phyloP scores from a whole-genome alignment of 1,140 invertebrate species.

The Aphaenogaster ashmeadi region DNA sequence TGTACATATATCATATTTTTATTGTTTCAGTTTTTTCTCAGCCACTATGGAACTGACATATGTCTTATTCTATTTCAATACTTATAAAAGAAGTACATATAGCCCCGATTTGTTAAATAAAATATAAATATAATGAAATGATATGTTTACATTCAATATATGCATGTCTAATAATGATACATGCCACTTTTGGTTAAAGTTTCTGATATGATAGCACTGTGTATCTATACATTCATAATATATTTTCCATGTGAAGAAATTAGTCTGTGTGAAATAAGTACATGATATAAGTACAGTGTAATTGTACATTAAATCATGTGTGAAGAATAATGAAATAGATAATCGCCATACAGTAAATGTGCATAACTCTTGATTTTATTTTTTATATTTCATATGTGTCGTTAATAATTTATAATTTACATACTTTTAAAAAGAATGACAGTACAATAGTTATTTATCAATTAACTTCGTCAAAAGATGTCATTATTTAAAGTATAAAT shows the following conservation, averaged over 20 bases:
- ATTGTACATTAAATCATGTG: slow-evolving; percentile 1
- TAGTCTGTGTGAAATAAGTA: slow-evolving; percentile 15
- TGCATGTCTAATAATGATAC: slow-evolving; percentile 29
- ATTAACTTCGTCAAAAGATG: slow-evolving; percentile 9
- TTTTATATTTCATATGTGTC: slow-evolving; percentile 9
- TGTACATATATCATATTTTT: slow-evolving; percentile 75
- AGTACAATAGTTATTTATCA: slow-evolving; percentile 18
- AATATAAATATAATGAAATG: slow-evolving; percentile 58
- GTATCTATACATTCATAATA: slow-evolving; percentile 1
- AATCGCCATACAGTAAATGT: neutral
- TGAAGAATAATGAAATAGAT: neutral
- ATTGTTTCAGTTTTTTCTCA: slow-evolving; percentile 65
- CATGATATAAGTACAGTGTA: neutral
- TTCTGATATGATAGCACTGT: neutral
- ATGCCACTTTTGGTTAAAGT: slow-evolving; percentile 25
- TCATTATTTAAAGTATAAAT: slow-evolving; percentile 28
- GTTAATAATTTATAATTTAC: slow-evolving; percentile 9
- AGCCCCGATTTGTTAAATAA: slow-evolving; percentile 76
- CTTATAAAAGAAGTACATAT: slow-evolving; percentile 65
- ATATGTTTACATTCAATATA: slow-evolving; percentile 31
- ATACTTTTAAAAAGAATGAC: neutral
- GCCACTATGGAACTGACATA: slow-evolving; percentile 39
- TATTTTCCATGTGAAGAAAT: slow-evolving; percentile 33
- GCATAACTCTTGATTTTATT: neutral
- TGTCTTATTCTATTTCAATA: slow-evolving; percentile 61